Evolutionary conservation across 2,797 vertebrate species (phyloP), one percentile per base, ranked within the genome.

Genomic region (Poecile montanus): DNA sequence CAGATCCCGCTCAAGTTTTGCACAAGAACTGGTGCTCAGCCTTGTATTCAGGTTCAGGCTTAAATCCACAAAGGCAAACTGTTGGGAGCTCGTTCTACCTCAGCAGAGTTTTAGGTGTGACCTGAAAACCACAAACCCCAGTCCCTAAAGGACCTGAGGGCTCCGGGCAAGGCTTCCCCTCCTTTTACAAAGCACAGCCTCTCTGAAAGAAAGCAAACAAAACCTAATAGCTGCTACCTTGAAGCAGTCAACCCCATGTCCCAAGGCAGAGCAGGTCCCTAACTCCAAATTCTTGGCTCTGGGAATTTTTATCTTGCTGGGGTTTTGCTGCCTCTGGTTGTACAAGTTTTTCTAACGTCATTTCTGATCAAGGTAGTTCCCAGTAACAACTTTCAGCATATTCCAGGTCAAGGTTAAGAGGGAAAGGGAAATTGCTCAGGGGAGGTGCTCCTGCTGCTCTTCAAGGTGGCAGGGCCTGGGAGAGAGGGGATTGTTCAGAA

Each of bases 371-470:
- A 80, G 92, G 83, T 58, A 5, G 47, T 5, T 72, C 61, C 71
- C 53, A 34, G 89, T 80, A 91, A 91, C 61, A 16, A 30, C 34
- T 78, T 75, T 89, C 72, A 94, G 85, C 88, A 1, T 68, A 14
- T 93, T 79, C 13, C n/a, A n/a, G 94, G 89, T 91, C 75, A 78
- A 89, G 89, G 94, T 96, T 94, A 96, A 85, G 79, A 94, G 93
- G 76, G 71, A 67, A 89, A 53, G 79, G 93, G 83, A 96, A 94
- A 86, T 29, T 30, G 82, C 42, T 3, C 58, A 81, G 85, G 82
- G 94, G 91, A 73, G 61, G 71, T 57, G 65, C 44, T 84, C 60
- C 14, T 20, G 20, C 45, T 50, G 38, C 88, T 82, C 76, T 61
- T 42, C 30, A 26, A 80, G 75, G 81, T 60, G 77, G 88, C 54